Conservation (phyloP, 30 jellyfish, hydroid and myxozoan species). For the Mastigias papua region DNA sequence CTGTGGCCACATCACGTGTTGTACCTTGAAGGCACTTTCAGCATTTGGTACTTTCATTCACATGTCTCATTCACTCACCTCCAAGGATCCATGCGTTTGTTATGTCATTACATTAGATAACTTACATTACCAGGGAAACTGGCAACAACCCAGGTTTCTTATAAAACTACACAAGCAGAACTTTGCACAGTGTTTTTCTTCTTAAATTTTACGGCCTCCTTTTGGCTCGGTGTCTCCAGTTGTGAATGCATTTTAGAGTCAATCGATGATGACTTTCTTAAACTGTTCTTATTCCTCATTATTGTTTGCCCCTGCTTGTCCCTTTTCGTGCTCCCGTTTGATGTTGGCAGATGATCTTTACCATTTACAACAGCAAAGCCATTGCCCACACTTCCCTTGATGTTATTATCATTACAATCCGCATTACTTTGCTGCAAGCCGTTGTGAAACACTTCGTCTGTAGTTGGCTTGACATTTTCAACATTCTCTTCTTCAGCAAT, state of each 20-base stretch:
- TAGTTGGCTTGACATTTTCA: background rate
- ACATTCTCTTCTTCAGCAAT: conserved; percentile 19
- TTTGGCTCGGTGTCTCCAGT: conserved; percentile 7
- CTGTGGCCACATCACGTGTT: too few species aligned
- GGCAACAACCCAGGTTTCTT: background rate
- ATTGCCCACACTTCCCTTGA: background rate
- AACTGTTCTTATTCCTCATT: background rate
- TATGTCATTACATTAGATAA: too few species aligned
- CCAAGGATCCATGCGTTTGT: too few species aligned
- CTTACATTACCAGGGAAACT: too few species aligned
- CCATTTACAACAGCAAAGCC: background rate
- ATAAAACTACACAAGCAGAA: background rate
- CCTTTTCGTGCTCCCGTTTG: too few species aligned
- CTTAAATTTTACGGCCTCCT: background rate
- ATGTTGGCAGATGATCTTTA: too few species aligned
- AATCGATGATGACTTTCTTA: conserved; percentile 12
- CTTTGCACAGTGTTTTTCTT: conserved; percentile 15
- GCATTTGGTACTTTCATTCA: too few species aligned
- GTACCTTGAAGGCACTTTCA: too few species aligned
- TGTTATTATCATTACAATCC: background rate
- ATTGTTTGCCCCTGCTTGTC: background rate
- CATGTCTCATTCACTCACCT: too few species aligned
- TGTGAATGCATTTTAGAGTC: background rate
- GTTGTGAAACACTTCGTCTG: background rate
- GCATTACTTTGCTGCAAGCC: background rate